Evolutionary conservation across 2,797 vertebrate species (phyloP).

Genomic region (Sciurus carolinensis): DNA sequence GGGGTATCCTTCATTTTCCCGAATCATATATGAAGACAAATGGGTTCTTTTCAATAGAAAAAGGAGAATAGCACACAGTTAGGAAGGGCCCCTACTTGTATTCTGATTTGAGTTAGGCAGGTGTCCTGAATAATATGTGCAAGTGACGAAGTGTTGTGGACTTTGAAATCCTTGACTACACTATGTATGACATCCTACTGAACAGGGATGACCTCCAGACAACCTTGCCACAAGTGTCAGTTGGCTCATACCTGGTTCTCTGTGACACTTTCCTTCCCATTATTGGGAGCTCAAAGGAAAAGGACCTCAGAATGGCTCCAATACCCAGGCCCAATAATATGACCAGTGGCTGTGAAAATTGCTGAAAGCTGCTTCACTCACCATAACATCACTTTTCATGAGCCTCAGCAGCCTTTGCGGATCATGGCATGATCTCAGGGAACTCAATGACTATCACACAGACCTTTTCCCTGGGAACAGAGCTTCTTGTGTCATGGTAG

Average conservation of each 20-base stretch:
- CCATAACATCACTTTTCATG: too few species aligned
- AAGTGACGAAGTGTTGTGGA: too few species aligned
- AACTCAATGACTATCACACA: background rate
- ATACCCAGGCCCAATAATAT: background rate
- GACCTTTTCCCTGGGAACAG: background rate
- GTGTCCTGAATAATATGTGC: too few species aligned
- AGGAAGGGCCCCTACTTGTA: too few species aligned
- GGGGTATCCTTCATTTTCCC: too few species aligned
- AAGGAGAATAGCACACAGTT: too few species aligned
- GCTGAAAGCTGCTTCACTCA: rapidly evolving
- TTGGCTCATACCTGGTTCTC: background rate
- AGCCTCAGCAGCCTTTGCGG: background rate
- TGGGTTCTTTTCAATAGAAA: background rate
- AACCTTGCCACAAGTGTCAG: background rate
- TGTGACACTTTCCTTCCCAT: background rate
- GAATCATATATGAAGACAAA: too few species aligned
- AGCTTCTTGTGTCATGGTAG: background rate
- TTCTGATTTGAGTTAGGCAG: too few species aligned
- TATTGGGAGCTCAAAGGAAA: background rate
- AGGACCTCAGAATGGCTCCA: background rate
- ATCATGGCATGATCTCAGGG: background rate
- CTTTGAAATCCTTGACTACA: too few species aligned
- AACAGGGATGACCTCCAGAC: too few species aligned
- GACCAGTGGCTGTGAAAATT: background rate
- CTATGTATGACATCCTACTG: too few species aligned